Evolutionary conservation across 2,113 vertebrate genomes (phyloP), one percentile per base, ranked within the genome.

Genomic region (Notiomystis cincta): DNA sequence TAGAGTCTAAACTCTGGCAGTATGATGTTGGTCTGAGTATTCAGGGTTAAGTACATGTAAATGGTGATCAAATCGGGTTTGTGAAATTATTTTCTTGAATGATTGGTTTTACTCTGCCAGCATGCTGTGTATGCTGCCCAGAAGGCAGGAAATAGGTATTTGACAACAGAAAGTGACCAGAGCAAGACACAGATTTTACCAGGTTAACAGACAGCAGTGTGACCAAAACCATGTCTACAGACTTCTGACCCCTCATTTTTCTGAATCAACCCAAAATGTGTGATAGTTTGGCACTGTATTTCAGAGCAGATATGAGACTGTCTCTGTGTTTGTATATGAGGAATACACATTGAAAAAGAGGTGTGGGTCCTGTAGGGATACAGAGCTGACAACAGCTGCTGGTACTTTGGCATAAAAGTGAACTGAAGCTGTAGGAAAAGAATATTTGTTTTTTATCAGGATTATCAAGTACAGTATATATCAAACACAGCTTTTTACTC

Each of bases 291-390:
- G 14, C 2, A 45, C 1, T 42, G 13, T 48, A 73, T 71, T 91
- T 92, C 54, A 88, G 53, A 90, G 57, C 27, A 62, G 9, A 20
- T 20, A 5, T 58, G 25, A 87, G 24, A 13, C 17, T 31, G 7
- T 3, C 0, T 25, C 35, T 45, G 10, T 14, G n/a, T 40, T 48
- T 3, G 1, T 70, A 15, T 3, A 24, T 45, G 17, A 42, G 6
- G 38, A 77, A 35, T 11, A 19, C 11, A 81, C 7, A 53, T 2
- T 53, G 69, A 80, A 76, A 88, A 67, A 13, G 6, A 76, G 30
- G 24, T 1, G 2, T 13, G 19, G 2, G n/a, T 85, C 19, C 44
- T 85, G 25, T 33, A 60, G 71, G 8, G 7, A n/a, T n/a, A 40
- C 30, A 44, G 3, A 61, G 62, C 69, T 33, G 18, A 38, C 20